Percentiles rank a stretch among this genome's conserved stretches.
These are phyloP conservation scores for Centropristis striata DNA, from an alignment of 2,113 vertebrate species.

Conservation along the genomic window DNA sequence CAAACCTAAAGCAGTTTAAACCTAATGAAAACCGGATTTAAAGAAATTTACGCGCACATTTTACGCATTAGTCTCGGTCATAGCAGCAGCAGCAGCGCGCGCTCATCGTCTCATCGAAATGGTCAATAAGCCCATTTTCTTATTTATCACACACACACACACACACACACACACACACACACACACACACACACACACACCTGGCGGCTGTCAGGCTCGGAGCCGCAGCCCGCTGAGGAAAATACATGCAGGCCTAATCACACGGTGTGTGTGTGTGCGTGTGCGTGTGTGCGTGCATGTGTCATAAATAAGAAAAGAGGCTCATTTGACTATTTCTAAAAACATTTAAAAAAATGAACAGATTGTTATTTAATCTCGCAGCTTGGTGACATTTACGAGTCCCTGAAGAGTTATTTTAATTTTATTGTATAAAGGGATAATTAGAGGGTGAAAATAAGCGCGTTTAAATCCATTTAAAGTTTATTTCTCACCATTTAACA, in stretches of 20 bases:
- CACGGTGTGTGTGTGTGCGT: background rate
- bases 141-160: no score
- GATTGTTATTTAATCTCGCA: background rate
- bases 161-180: background rate
- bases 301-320: background rate
- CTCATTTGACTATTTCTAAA: background rate
- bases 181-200: slow-evolving; percentile 2
- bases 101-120: no score
- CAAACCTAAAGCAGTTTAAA: no score
- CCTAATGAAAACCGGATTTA: background rate
- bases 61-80: background rate
- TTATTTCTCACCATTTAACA: slow-evolving; percentile 35
- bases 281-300: no score
- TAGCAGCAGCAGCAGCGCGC: no score
- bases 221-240: slow-evolving; percentile 57
- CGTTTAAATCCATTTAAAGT: slow-evolving; percentile 18
- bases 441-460: slow-evolving; percentile 36
- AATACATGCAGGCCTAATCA: background rate
- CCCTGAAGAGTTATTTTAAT: slow-evolving; percentile 23
- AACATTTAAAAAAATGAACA: background rate
- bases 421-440: slow-evolving; percentile 28
- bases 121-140: no score
- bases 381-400: background rate
- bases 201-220: no score
- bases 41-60: background rate